Evolutionary conservation across 1,140 invertebrate genomes (phyloP).

Genomic region (Drosophila funebris): DNA sequence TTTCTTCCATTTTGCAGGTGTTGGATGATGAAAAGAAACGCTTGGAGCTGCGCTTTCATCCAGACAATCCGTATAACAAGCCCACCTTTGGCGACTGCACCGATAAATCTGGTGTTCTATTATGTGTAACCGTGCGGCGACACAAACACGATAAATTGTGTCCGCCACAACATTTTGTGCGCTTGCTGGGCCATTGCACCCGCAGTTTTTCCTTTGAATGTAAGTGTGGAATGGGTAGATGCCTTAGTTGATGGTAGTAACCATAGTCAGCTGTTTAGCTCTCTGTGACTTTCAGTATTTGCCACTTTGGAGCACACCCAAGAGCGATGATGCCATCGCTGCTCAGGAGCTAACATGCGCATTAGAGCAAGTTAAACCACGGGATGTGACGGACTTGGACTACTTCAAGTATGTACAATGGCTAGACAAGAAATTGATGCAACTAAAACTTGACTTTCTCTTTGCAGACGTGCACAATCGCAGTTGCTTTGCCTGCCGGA

Average conservation of each 20-base stretch:
- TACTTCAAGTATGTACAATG: constrained; percentile 86
- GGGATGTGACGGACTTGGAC: constrained; percentile 85
- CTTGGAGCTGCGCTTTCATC: constrained; percentile 91
- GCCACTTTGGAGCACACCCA: constrained; percentile 86
- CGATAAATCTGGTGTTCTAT: constrained; percentile 88
- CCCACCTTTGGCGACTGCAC: constrained; percentile 89
- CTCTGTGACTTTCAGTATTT: constrained; percentile 96
- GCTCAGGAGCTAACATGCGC: constrained; percentile 84
- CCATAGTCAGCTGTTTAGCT: constrained; percentile 84
- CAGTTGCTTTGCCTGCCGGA: constrained; percentile 90
- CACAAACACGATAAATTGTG: constrained; percentile 59
- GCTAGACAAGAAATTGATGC: too few species aligned
- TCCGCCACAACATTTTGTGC: constrained; percentile 86
- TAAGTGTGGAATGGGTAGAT: background rate
- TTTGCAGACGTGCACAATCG: constrained; percentile 84
- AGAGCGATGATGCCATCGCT: constrained; percentile 67
- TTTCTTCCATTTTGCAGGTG: constrained; percentile 40
- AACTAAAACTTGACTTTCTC: background rate
- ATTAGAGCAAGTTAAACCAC: constrained; percentile 88
- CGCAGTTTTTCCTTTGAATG: constrained; percentile 83
- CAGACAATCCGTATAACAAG: constrained; percentile 93
- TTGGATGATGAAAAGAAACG: constrained; percentile 86
- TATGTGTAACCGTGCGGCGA: constrained; percentile 89
- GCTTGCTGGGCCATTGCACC: constrained; percentile 83
- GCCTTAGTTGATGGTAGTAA: constrained; percentile 9